phyloP scores from a whole-genome alignment of 2,113 vertebrate species.

The Cochlearius cochlearius region DNA sequence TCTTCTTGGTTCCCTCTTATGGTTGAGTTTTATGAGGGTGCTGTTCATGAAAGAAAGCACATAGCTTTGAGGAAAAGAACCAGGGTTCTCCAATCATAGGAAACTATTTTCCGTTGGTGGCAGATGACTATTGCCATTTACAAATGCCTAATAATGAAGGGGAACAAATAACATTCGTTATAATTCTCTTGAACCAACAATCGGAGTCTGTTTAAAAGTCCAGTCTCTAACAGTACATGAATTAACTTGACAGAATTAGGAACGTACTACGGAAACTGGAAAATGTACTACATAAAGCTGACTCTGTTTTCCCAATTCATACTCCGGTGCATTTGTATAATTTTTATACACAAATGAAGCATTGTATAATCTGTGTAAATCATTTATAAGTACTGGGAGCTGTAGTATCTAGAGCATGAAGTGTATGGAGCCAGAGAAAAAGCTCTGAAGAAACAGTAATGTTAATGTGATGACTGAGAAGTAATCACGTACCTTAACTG shows the following conservation, averaged over 20 bases:
- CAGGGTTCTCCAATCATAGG: neutral
- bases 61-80: neutral
- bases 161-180: neutral
- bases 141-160: neutral
- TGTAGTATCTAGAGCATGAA: slow-evolving; percentile 42
- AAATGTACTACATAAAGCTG: slow-evolving; percentile 32
- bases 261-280: slow-evolving; percentile 39
- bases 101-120: neutral
- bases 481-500: neutral
- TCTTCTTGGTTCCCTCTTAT: neutral
- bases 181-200: slow-evolving; percentile 5
- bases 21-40: neutral
- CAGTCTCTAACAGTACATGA: slow-evolving; percentile 17
- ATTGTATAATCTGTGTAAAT: slow-evolving; percentile 53
- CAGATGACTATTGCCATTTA: neutral
- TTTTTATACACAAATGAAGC: slow-evolving; percentile 44
- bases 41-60: neutral
- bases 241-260: slow-evolving; percentile 57
- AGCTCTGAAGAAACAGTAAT: neutral
- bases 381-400: neutral
- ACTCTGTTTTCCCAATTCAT: slow-evolving; percentile 42
- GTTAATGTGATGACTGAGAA: neutral
- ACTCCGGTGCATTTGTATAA: slow-evolving; percentile 37
- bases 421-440: neutral
- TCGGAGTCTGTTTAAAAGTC: slow-evolving; percentile 18